Evolutionary conservation across 2,797 vertebrate species (phyloP).

Genomic region (Parauchenoglanis punctatus): DNA sequence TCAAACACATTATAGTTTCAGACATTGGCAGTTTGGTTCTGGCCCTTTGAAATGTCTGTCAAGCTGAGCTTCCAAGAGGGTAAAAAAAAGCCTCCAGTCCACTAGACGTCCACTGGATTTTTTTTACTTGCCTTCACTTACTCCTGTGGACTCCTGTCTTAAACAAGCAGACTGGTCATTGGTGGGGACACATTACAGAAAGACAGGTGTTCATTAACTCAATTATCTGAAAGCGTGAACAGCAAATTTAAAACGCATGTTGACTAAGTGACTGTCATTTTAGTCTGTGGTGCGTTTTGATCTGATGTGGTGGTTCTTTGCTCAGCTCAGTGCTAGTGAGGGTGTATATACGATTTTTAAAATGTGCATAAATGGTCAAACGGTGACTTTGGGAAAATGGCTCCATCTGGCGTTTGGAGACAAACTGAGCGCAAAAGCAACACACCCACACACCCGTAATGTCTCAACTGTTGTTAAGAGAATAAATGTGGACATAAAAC

Average conservation of each 20-base stretch:
- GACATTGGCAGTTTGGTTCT: not conserved
- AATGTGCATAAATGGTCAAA: not conserved
- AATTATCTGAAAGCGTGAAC: not conserved
- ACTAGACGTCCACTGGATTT: not conserved
- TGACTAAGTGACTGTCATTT: not conserved
- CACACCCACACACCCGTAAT: not conserved
- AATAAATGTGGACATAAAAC: not conserved
- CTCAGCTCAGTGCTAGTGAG: not conserved
- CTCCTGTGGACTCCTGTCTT: not conserved
- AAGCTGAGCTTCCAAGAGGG: not conserved
- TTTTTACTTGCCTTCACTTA: not conserved
- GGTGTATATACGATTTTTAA: not conserved
- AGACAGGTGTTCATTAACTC: not conserved
- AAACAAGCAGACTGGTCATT: not conserved
- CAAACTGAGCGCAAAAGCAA: constrained; percentile 16
- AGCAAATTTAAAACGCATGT: not conserved
- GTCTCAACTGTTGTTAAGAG: not conserved
- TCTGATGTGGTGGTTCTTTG: not conserved
- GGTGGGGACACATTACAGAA: not conserved
- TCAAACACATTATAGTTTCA: not conserved
- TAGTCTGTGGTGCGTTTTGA: not conserved
- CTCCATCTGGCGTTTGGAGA: constrained; percentile 70
- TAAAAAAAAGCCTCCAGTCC: not conserved
- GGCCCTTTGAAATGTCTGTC: not conserved
- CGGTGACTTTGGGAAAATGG: constrained; percentile 60